These are phyloP conservation scores for Perdita meconis DNA, from an alignment of 2,888 invertebrate genomes.

Conservation along the genomic window DNA sequence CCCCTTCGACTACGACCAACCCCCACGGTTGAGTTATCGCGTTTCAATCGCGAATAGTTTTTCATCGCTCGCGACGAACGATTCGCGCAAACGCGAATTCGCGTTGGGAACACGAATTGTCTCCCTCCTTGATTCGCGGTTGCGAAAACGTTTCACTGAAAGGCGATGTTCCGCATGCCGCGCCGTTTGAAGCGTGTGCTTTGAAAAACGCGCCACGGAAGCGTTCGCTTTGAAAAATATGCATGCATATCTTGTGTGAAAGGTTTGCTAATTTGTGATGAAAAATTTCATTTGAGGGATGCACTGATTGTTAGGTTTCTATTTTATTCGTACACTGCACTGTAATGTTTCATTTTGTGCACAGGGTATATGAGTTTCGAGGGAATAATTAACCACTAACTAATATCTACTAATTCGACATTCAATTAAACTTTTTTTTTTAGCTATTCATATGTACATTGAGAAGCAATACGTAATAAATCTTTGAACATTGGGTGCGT, in stretches of 20 bases:
- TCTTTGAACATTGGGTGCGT: too few relatives aligned
- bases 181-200: constrained; percentile 5
- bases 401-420: too few relatives aligned
- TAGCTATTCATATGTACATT: too few relatives aligned
- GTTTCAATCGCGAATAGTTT: constrained; percentile 48
- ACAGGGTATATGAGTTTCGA: too few relatives aligned
- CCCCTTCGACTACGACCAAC: not conserved
- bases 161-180: not conserved
- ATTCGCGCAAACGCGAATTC: constrained; percentile 9
- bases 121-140: not conserved
- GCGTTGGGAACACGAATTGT: constrained; percentile 17
- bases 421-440: too few relatives aligned
- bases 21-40: constrained; percentile 48
- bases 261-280: constrained; percentile 26
- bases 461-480: too few relatives aligned
- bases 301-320: too few relatives aligned
- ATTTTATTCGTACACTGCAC: not conserved
- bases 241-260: not conserved
- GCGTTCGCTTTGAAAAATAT: not conserved
- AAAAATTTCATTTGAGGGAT: not conserved
- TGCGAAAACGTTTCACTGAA: not conserved
- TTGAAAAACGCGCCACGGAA: not conserved
- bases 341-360: too few relatives aligned
- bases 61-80: constrained; percentile 56
- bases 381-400: too few relatives aligned